Evolutionary conservation across 2,888 invertebrate genomes (phyloP).

Genomic region (Herminia tarsipennalis): DNA sequence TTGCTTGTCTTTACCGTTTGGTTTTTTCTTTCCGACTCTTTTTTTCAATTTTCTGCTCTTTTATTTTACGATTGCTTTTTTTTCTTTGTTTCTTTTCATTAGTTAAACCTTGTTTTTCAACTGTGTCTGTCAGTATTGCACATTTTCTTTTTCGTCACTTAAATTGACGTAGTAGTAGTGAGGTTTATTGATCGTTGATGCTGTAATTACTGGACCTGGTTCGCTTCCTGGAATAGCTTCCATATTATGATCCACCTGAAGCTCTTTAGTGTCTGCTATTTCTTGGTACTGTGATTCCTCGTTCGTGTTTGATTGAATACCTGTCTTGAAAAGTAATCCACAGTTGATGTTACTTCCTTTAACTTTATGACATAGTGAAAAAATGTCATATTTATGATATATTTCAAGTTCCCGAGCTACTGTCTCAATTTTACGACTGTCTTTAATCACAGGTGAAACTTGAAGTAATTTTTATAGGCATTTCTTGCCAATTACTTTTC

Average conservation of each 20-base stretch:
- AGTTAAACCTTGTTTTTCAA: not conserved
- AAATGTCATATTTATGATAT: conserved; percentile 14
- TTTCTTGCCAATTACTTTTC: no score
- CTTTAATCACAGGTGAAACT: conserved; percentile 6
- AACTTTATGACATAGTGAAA: conserved; percentile 6
- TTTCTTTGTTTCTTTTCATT: no score
- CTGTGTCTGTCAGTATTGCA: conserved; percentile 9
- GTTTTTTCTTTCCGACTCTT: no score
- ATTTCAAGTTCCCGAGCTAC: conserved; percentile 9
- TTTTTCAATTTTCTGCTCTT: no score
- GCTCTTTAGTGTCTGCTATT: no score
- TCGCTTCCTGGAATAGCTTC: no score
- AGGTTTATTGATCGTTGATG: not conserved
- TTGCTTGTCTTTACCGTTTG: no score
- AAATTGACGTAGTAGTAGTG: not conserved
- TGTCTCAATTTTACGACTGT: not conserved
- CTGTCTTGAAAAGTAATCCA: not conserved
- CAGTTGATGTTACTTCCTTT: not conserved
- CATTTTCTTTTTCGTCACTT: not conserved
- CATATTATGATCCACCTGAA: no score
- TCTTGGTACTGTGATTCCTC: no score
- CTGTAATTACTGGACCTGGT: no score
- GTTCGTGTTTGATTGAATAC: not conserved
- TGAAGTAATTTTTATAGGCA: no score
- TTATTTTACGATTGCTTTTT: no score